Conservation (phyloP, 92 coral and sea anemone species). For the Phymanthus crucifer region DNA sequence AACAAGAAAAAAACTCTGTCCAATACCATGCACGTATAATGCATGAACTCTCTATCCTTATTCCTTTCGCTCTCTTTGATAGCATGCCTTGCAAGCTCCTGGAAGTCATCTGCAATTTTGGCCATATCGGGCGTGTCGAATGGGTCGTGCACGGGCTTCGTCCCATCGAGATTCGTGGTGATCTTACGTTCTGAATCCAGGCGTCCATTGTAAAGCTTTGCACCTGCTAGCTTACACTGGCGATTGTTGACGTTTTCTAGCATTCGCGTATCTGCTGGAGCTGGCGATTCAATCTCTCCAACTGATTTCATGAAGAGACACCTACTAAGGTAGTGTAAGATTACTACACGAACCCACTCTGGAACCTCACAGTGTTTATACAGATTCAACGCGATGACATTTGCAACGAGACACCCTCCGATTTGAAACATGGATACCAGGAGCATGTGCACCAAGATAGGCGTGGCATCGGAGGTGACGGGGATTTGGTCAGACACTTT, state of each 20-base stretch:
- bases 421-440: constrained; percentile 72
- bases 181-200: background rate
- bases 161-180: constrained; percentile 17
- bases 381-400: constrained; percentile 62
- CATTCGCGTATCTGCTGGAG: constrained; percentile 37
- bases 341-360: constrained; percentile 71
- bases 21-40: too few relatives aligned
- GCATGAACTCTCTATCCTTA: too few relatives aligned
- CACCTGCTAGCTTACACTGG: constrained; percentile 53
- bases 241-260: constrained; percentile 39
- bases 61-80: constrained; percentile 34
- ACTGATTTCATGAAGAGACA: constrained; percentile 56
- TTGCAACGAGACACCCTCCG: constrained; percentile 70
- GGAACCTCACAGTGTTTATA: constrained; percentile 69
- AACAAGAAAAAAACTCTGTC: too few relatives aligned
- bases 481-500: constrained; percentile 83
- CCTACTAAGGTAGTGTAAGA: constrained; percentile 62
- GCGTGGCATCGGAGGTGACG: constrained; percentile 84
- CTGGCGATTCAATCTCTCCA: constrained; percentile 41
- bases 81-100: constrained; percentile 49
- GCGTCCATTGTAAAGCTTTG: constrained; percentile 30
- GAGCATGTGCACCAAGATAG: constrained; percentile 65
- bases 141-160: constrained; percentile 17
- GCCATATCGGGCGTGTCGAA: constrained; percentile 29
- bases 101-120: constrained; percentile 56